phyloP scores from a whole-genome alignment of 2,888 invertebrate genomes.

The Drosophila sordidula region DNA sequence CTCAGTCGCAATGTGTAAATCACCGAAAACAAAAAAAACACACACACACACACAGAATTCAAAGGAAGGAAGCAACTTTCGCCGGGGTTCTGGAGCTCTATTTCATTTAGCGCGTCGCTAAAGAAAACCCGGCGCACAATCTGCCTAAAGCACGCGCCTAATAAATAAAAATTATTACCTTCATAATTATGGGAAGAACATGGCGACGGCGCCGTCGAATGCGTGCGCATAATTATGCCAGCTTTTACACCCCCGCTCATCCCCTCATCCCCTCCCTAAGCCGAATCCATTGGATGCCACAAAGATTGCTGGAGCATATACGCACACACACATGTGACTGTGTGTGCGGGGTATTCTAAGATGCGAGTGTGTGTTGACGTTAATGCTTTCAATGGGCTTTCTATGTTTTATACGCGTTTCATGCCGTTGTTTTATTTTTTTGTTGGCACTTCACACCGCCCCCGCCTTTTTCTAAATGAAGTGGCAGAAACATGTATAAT shows the following conservation, averaged over 20 bases:
- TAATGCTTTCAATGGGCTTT: constrained; percentile 81
- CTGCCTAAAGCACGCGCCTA: constrained; percentile 78
- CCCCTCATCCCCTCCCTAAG: constrained; percentile 6
- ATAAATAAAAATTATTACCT: constrained; percentile 84
- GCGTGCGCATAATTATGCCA: constrained; percentile 78
- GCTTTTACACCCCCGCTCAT: constrained; percentile 62
- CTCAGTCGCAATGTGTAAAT: constrained; percentile 63
- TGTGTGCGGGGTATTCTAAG: constrained; percentile 63
- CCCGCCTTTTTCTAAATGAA: constrained; percentile 50
- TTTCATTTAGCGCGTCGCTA: constrained; percentile 41
- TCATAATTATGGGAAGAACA: constrained; percentile 81
- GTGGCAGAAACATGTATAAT: constrained; percentile 76
- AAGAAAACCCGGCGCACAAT: constrained; percentile 52
- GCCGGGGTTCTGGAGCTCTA: constrained; percentile 46
- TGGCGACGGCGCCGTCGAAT: constrained; percentile 65
- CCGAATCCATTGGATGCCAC: constrained; percentile 54
- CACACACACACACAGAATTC: neutral
- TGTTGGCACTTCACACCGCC: constrained; percentile 27
- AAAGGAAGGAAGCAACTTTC: constrained; percentile 52
- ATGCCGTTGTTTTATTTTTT: constrained; percentile 36
- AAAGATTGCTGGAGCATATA: constrained; percentile 43
- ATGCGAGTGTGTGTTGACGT: constrained; percentile 68
- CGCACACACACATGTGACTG: constrained; percentile 31
- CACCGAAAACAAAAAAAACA: constrained; percentile 56
- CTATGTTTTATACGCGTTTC: constrained; percentile 75